Percentiles rank a stretch among this genome's conserved stretches.
Evolutionary conservation across 2,888 invertebrate species (phyloP).

Genomic region (Noctua comes): DNA sequence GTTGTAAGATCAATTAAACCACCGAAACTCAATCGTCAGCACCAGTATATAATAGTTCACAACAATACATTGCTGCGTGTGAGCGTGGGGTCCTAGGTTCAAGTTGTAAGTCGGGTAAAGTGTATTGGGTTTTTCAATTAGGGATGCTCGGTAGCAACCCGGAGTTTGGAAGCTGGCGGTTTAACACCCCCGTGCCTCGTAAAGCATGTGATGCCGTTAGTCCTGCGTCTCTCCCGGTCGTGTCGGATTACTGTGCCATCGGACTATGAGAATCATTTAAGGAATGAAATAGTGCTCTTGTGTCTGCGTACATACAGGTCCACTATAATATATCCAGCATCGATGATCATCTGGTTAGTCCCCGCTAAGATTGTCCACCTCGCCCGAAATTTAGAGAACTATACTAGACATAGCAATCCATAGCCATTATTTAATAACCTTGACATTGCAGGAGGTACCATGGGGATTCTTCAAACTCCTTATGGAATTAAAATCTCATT

Average conservation of each 20-base stretch:
- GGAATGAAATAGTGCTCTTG: neutral
- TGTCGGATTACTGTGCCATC: neutral
- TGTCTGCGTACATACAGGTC: neutral
- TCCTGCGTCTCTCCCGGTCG: neutral
- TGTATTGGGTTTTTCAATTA: neutral
- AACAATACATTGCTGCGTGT: neutral
- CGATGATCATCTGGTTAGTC: neutral
- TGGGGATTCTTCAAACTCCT: conserved; percentile 91
- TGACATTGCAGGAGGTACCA: conserved; percentile 86
- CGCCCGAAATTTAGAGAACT: neutral
- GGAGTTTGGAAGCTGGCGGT: neutral
- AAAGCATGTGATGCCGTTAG: neutral
- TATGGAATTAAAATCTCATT: conserved; percentile 85
- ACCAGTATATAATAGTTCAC: neutral
- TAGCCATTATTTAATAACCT: neutral
- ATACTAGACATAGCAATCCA: neutral
- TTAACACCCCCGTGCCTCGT: neutral
- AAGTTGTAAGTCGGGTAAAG: neutral
- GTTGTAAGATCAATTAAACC: neutral
- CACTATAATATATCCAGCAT: neutral
- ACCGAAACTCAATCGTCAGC: neutral
- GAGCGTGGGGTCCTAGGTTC: neutral
- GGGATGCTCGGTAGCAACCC: neutral
- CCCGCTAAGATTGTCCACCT: neutral
- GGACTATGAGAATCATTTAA: neutral